These are phyloP conservation scores for Diaphora mendica DNA, from an alignment of 2,888 invertebrate genomes.

Conservation along the genomic window DNA sequence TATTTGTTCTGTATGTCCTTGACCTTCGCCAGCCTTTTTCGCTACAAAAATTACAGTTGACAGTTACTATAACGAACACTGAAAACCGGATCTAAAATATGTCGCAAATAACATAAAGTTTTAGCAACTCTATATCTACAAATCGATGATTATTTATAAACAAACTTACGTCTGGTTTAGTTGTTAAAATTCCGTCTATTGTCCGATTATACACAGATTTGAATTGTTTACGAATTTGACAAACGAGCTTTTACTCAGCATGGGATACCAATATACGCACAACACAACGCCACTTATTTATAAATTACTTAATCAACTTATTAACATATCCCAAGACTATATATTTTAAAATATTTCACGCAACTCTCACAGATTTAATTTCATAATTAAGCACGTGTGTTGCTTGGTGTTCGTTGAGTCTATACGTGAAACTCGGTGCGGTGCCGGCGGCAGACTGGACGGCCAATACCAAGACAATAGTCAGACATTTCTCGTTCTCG, in stretches of 20 bases:
- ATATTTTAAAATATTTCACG: slow-evolving; percentile 28
- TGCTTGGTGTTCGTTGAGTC: slow-evolving; percentile 27
- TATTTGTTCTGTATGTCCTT: slow-evolving; percentile 17
- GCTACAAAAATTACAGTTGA: slow-evolving; percentile 19
- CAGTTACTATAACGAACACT: slow-evolving; percentile 29
- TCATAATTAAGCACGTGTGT: slow-evolving; percentile 56
- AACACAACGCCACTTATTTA: not conserved
- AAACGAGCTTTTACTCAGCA: slow-evolving; percentile 26
- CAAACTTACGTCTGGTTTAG: slow-evolving; percentile 14
- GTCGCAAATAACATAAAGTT: slow-evolving; percentile 11
- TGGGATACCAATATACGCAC: not conserved
- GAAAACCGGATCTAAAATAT: not conserved
- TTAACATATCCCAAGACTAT: slow-evolving; percentile 21
- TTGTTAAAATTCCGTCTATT: slow-evolving; percentile 15
- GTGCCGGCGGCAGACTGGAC: slow-evolving; percentile 60
- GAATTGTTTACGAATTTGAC: slow-evolving; percentile 25
- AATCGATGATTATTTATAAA: slow-evolving; percentile 15
- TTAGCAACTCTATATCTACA: slow-evolving; percentile 25
- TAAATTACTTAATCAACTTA: slow-evolving; percentile 39
- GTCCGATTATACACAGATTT: not conserved
- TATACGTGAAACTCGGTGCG: slow-evolving; percentile 50
- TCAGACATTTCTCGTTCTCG: slow-evolving; percentile 53
- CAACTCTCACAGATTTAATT: slow-evolving; percentile 40
- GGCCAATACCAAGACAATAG: slow-evolving; percentile 55
- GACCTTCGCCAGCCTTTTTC: slow-evolving; percentile 28